phyloP scores from a whole-genome alignment of 2,113 vertebrate species.

The Anser brachyrhynchus region DNA sequence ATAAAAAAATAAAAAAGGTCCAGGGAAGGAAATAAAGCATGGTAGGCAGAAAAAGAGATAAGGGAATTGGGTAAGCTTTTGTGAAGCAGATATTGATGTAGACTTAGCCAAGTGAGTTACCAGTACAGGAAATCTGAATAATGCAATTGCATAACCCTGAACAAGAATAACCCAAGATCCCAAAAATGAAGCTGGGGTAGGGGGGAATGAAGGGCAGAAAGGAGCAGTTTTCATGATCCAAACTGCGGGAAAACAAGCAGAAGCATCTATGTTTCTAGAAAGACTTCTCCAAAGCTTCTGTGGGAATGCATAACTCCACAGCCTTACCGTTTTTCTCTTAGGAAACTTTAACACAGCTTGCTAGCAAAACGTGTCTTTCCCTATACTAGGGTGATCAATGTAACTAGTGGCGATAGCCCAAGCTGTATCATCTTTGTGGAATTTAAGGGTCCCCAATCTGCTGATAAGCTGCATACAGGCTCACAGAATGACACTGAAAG shows the following conservation, averaged over 20 bases:
- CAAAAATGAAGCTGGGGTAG: not conserved
- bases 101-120: not conserved
- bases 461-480: not conserved
- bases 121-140: not conserved
- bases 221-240: not conserved
- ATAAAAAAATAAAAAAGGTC: not conserved
- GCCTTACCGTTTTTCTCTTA: not conserved
- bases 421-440: rapidly evolving
- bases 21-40: not conserved
- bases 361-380: not conserved
- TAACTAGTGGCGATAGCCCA: not conserved
- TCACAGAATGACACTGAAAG: not conserved
- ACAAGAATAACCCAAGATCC: not conserved
- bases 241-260: not conserved
- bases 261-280: not conserved
- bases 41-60: not conserved
- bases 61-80: not conserved
- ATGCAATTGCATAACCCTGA: not conserved
- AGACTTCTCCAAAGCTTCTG: not conserved
- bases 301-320: not conserved
- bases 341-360: not conserved
- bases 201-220: not conserved
- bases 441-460: not conserved
- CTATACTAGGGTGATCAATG: not conserved
- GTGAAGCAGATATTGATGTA: not conserved